Evolutionary conservation across 2,888 invertebrate genomes (phyloP).

Genomic region (Emesis russula): DNA sequence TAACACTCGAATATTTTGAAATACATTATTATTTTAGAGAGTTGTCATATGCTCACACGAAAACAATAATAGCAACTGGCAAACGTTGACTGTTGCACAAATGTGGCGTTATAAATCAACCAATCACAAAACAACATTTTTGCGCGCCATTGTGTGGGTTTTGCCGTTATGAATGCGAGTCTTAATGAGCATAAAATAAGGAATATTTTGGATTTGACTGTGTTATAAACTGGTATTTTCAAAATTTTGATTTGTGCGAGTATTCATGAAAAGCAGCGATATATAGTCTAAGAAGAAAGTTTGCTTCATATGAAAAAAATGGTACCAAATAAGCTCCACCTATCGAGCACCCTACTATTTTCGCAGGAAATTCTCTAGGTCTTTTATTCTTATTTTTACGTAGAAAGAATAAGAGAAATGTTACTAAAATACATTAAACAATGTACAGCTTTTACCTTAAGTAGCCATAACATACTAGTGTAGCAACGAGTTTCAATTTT

Average conservation of each 20-base stretch:
- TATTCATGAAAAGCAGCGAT: slow-evolving; percentile 2
- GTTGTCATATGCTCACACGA: neutral
- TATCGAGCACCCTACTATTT: no score
- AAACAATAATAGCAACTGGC: neutral
- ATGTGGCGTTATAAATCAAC: neutral
- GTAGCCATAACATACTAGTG: no score
- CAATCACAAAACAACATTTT: slow-evolving; percentile 4
- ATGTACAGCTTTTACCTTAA: no score
- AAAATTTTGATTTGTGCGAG: neutral
- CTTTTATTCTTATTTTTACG: no score
- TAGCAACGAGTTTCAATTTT: no score
- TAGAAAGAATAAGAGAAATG: no score
- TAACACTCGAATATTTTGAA: neutral
- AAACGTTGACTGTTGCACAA: neutral
- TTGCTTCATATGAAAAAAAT: no score
- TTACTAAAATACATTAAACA: no score
- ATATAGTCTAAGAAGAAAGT: no score
- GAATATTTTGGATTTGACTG: slow-evolving; percentile 1
- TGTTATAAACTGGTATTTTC: slow-evolving; percentile 11
- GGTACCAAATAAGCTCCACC: no score
- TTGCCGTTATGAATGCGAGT: slow-evolving; percentile 4
- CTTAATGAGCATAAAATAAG: neutral
- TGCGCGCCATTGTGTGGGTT: neutral
- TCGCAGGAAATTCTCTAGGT: no score
- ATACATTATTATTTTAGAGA: neutral